phyloP scores from a whole-genome alignment of 2,797 vertebrate species.

The Sandelia bainsii region DNA sequence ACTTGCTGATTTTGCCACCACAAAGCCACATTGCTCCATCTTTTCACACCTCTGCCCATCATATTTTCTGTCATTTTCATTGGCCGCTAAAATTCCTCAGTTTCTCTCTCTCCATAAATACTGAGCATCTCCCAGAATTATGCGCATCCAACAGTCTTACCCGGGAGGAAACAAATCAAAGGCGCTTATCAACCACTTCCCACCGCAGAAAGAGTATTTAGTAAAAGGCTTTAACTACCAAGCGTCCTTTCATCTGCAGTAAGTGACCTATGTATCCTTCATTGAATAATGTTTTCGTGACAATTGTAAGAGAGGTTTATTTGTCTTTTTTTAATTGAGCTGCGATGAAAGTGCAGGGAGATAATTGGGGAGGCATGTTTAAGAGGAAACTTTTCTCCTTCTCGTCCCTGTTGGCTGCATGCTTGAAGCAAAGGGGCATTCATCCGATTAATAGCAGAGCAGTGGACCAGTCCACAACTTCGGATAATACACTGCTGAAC shows the following conservation, averaged over 20 bases:
- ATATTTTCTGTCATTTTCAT: conserved; percentile 60
- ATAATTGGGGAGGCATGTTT: conserved; percentile 80
- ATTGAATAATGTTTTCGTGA: too few relatives aligned
- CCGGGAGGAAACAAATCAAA: conserved; percentile 62
- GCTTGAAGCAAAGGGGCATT: conserved; percentile 42
- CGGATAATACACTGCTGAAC: conserved; percentile 21
- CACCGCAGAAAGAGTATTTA: conserved; percentile 6
- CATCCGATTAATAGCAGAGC: conserved; percentile 49
- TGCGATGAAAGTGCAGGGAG: conserved; percentile 43
- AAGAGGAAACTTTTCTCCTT: conserved; percentile 53
- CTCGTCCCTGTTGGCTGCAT: conserved; percentile 23
- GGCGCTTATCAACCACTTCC: conserved; percentile 9
- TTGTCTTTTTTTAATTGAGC: not conserved
- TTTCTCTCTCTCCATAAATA: conserved; percentile 60
- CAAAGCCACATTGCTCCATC: conserved; percentile 24
- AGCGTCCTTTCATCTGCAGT: conserved; percentile 37
- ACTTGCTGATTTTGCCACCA: conserved; percentile 24
- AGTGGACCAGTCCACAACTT: conserved; percentile 26
- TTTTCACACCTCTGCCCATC: conserved; percentile 49
- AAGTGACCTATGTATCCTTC: conserved; percentile 44
- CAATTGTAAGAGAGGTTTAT: not conserved
- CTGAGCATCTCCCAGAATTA: conserved; percentile 59
- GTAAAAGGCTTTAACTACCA: not conserved
- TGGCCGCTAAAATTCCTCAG: conserved; percentile 55
- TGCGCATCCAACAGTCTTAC: conserved; percentile 65